Percentiles rank a stretch among this genome's conserved stretches.
Conservation (phyloP, 2,113 vertebrate genomes). For the Ariopsis seemanni region DNA sequence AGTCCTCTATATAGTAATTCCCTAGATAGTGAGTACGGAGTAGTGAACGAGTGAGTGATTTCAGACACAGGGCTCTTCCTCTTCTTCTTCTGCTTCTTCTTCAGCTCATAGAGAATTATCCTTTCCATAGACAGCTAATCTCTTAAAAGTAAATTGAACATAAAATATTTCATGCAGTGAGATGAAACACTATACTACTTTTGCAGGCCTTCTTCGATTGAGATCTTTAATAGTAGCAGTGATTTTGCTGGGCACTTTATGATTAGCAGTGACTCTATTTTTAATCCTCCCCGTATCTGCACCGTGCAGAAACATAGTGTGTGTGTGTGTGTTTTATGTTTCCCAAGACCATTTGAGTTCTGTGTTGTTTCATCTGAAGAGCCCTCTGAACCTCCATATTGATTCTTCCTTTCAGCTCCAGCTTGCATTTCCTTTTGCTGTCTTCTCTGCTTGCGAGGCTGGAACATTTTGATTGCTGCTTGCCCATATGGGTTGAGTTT, state of each 20-base stretch:
- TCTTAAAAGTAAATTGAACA: slow-evolving; percentile 8
- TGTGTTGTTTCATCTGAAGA: slow-evolving; percentile 18
- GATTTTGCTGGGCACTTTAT: background rate
- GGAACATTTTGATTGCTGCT: slow-evolving; percentile 18
- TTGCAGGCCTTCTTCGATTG: background rate
- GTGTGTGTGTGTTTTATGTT: background rate
- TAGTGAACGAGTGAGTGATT: too few relatives aligned
- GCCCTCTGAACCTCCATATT: background rate
- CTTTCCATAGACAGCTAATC: slow-evolving; percentile 8
- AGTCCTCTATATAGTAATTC: too few relatives aligned
- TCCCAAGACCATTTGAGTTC: slow-evolving; percentile 1
- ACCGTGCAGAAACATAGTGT: background rate
- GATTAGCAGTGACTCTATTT: background rate
- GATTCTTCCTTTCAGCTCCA: slow-evolving; percentile 15
- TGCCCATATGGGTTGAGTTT: slow-evolving; percentile 6
- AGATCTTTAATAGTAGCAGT: slow-evolving; percentile 2
- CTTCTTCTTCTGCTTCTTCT: background rate
- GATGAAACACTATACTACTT: background rate
- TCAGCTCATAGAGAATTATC: slow-evolving; percentile 7
- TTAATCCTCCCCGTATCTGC: background rate
- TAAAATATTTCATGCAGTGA: slow-evolving; percentile 8
- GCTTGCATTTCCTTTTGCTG: background rate
- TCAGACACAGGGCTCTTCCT: too few relatives aligned
- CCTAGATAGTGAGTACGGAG: too few relatives aligned
- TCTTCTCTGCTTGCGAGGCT: slow-evolving; percentile 10